Evolutionary conservation across 2,888 invertebrate genomes (phyloP).

Genomic region (Adela reaumurella): DNA sequence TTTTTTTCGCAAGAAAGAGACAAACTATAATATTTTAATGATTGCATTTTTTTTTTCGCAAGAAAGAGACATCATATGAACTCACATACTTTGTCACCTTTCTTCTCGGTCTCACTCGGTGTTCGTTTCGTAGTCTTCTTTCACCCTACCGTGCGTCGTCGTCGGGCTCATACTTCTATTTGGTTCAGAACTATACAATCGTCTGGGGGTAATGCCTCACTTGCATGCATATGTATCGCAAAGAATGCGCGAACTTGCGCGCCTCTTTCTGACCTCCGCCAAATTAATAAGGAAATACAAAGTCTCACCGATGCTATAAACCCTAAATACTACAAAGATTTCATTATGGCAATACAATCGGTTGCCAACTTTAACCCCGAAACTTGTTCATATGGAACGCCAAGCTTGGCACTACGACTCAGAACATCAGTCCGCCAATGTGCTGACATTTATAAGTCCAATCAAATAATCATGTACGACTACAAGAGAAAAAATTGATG

Average conservation of each 20-base stretch:
- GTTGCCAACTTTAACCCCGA: slow-evolving; percentile 3
- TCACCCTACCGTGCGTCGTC: too few species aligned
- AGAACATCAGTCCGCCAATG: slow-evolving; percentile 3
- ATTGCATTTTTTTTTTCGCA: too few species aligned
- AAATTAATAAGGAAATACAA: slow-evolving; percentile 2
- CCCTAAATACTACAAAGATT: slow-evolving; percentile 4
- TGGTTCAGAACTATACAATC: background rate
- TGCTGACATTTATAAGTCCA: slow-evolving; percentile 1
- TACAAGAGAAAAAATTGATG: slow-evolving; percentile 1
- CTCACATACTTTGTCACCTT: too few species aligned
- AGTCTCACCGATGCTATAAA: slow-evolving; percentile 2
- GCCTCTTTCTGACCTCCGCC: slow-evolving; percentile 2
- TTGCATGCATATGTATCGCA: slow-evolving; percentile 4
- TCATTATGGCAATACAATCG: slow-evolving; percentile 2
- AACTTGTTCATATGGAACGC: slow-evolving; percentile 2
- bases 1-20: too few species aligned
- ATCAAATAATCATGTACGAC: slow-evolving; percentile 1
- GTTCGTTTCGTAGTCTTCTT: too few species aligned
- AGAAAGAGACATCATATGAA: too few species aligned
- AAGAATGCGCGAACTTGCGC: slow-evolving; percentile 3
- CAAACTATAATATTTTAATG: too few species aligned
- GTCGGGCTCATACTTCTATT: background rate
- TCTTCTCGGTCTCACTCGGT: too few species aligned
- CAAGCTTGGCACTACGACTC: slow-evolving; percentile 2
- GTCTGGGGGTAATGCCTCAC: background rate